A percentile compares a stretch with the other conserved stretches of the same genome.
These are phyloP conservation scores for Brachycybe producta DNA, from an alignment of 2,888 invertebrate genomes.

Conservation along the genomic window DNA sequence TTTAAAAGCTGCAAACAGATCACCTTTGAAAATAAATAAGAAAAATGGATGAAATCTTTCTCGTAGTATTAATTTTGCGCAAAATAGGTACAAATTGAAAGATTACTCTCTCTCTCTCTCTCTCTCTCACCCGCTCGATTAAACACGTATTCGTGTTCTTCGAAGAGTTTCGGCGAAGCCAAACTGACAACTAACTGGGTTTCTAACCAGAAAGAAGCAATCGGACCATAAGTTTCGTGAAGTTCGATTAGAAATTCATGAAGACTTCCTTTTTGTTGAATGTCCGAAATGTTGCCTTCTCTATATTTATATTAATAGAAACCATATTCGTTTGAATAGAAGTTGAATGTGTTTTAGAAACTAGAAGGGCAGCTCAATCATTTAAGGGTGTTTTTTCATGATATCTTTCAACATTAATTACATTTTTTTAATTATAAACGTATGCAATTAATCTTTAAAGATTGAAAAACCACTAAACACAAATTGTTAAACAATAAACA, in stretches of 20 bases:
- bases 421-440: no score
- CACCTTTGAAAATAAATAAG: conserved; percentile 24
- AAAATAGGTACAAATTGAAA: no score
- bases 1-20: conserved; percentile 28
- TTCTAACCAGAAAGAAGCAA: conserved; percentile 36
- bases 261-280: conserved; percentile 32
- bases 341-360: no score
- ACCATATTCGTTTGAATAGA: conserved; percentile 10
- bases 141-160: conserved; percentile 24
- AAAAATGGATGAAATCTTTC: not conserved
- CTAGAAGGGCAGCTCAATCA: no score
- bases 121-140: conserved; percentile 17
- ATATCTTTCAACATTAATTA: no score
- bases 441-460: no score
- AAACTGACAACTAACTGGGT: conserved; percentile 32
- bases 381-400: conserved; percentile 31
- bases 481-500: no score
- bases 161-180: conserved; percentile 32
- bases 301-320: conserved; percentile 27
- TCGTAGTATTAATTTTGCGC: no score
- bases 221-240: conserved; percentile 32
- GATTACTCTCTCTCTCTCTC: no score
- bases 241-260: conserved; percentile 33
- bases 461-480: no score
- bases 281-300: conserved; percentile 35